Evolutionary conservation across 2,113 vertebrate genomes (phyloP), one percentile per base, ranked within the genome.

Genomic region (Thunnus maccoyii): DNA sequence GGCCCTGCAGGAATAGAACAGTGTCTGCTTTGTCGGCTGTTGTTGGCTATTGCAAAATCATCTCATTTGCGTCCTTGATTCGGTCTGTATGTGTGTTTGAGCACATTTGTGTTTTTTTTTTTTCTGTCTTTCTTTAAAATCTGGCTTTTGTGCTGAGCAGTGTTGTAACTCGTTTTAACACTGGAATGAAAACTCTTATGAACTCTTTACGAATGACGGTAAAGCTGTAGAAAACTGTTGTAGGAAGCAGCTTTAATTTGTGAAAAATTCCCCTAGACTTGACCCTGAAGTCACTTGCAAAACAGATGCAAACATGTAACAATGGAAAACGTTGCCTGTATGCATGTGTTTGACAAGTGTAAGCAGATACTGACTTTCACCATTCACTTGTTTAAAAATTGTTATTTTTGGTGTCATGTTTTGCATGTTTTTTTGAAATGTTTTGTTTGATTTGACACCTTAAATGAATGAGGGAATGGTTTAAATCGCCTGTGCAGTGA

Each of bases 291-390:
- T 76, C 64, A 27, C 20, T 83, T 88, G 86, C 87, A 93, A 92
- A 93, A 22, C 84, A 91, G 77, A 93, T 92, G 87, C 87, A 92
- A 90, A 90, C 69, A 27, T 8, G 17, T 58, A 44, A 74, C 44
- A 6, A 55, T 67, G 79, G 56, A 61, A 72, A 86, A 84, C 47
- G 22, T 58, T 76, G 87, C 56, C 52, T 55, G 58, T 20, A 20
- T 50, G 64, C 50, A 48, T 61, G 79, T 61, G 46, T 66, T 47
- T 73, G 16, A 58, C 46, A 13, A 13, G n/a, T 3, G 64, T n/a
- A 27, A n/a, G 62, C 48, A 48, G 17, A 67, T 6, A 12, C 36
- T 8, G 8, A 30, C 25, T 18, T 73, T 30, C 36, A 27, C 3
- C 48, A 10, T 68, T 20, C 17, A 9, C 50, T 56, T 48, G 71